Percentiles rank a stretch among this genome's conserved stretches.
Conservation (phyloP, 1,140 invertebrate genomes). For the Meloidogyne exigua region DNA sequence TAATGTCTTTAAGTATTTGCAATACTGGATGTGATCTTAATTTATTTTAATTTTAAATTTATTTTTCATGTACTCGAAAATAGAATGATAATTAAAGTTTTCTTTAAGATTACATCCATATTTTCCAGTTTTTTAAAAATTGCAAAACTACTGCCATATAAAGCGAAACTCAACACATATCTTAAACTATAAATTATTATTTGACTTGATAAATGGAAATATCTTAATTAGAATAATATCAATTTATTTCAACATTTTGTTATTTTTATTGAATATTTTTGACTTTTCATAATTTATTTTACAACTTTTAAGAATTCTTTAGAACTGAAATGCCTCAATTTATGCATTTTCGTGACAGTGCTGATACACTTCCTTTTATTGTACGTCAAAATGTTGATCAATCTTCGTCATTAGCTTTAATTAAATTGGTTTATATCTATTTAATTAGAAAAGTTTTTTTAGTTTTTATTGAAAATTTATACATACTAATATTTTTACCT, state of each 20-base stretch:
- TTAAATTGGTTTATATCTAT: not conserved
- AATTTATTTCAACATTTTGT: too few relatives aligned
- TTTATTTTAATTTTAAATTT: too few relatives aligned
- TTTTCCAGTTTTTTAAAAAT: not conserved
- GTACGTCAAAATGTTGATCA: constrained; percentile 7
- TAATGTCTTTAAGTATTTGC: not conserved
- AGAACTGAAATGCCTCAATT: constrained; percentile 9
- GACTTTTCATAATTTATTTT: too few relatives aligned
- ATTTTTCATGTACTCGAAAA: too few relatives aligned
- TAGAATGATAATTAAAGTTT: not conserved
- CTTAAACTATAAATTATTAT: not conserved
- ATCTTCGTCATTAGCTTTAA: not conserved
- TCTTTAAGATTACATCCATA: not conserved
- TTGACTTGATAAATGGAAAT: not conserved
- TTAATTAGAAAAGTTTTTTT: not conserved
- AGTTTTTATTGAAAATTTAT: too few relatives aligned
- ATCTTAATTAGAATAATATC: too few relatives aligned
- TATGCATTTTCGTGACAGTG: constrained; percentile 9
- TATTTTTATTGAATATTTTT: not conserved
- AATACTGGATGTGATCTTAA: not conserved
- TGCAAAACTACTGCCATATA: not conserved
- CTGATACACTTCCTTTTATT: constrained; percentile 16
- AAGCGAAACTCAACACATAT: not conserved
- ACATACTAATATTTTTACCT: too few relatives aligned
- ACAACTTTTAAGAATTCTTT: too few relatives aligned